These are phyloP conservation scores for Hycleus phaleratus DNA, from an alignment of 1,140 invertebrate species.

Conservation along the genomic window DNA sequence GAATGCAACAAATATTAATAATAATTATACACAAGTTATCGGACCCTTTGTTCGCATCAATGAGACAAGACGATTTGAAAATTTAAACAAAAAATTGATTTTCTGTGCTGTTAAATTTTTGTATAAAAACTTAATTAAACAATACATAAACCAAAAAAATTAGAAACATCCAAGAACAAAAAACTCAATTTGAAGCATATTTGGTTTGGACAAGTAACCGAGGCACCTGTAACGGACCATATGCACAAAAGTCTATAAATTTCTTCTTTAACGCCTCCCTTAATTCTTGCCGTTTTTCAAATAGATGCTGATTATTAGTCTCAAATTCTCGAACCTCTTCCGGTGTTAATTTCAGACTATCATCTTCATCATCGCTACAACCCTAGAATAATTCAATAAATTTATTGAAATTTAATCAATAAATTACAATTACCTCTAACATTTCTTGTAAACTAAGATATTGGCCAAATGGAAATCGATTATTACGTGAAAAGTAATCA, in stretches of 20 bases:
- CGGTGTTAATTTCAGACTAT: conserved; percentile 73
- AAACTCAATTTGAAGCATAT: conserved; percentile 33
- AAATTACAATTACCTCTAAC: conserved; percentile 49
- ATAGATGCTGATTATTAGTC: conserved; percentile 63
- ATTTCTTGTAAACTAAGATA: conserved; percentile 59
- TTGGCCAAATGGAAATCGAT: conserved; percentile 40
- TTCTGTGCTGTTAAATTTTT: too few species aligned
- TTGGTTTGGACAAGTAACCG: conserved; percentile 34
- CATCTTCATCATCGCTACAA: conserved; percentile 64
- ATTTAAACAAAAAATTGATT: too few species aligned
- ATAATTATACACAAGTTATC: background rate
- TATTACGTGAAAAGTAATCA: conserved; percentile 36
- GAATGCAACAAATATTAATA: conserved; percentile 38
- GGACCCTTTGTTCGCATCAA: too few species aligned
- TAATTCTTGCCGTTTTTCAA: conserved; percentile 71
- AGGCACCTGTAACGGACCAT: conserved; percentile 40
- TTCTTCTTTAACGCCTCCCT: conserved; percentile 71
- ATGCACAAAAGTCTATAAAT: conserved; percentile 69
- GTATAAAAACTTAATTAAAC: too few species aligned
- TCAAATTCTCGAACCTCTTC: conserved; percentile 77
- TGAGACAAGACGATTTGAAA: too few species aligned
- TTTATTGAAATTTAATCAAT: conserved; percentile 7
- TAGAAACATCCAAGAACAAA: too few species aligned
- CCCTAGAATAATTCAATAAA: conserved; percentile 23
- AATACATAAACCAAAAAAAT: too few species aligned